Conservation (phyloP, 2,113 vertebrate genomes). For the Chloroceryle aenea region DNA sequence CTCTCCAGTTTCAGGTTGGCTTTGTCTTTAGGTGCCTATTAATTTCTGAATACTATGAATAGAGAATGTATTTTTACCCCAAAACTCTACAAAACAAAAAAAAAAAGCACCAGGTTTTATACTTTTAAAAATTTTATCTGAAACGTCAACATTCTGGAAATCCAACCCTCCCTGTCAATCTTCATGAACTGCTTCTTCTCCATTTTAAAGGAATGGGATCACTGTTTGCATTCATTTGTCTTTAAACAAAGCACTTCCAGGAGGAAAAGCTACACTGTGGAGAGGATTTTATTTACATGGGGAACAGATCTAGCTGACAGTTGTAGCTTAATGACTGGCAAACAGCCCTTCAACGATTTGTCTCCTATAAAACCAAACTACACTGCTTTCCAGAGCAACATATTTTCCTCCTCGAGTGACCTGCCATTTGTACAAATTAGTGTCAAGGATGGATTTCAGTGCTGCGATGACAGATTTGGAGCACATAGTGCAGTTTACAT, state of each 20-base stretch:
- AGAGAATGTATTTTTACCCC: not conserved
- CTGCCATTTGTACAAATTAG: slow-evolving; percentile 8
- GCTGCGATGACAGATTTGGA: slow-evolving; percentile 6
- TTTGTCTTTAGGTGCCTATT: not conserved
- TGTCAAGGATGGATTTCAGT: slow-evolving; percentile 12
- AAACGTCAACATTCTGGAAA: not conserved
- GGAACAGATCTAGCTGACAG: not conserved
- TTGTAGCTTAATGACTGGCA: not conserved
- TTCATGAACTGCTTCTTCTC: not conserved
- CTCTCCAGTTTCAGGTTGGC: not conserved
- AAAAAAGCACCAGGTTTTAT: not conserved
- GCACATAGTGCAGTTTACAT: not conserved
- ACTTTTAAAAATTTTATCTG: not conserved
- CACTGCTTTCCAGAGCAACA: not conserved
- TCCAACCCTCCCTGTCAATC: not conserved
- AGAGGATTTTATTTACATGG: not conserved
- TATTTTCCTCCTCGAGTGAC: not conserved
- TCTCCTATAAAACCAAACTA: not conserved
- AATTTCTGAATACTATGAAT: not conserved
- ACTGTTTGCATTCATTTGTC: not conserved
- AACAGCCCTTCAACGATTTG: not conserved
- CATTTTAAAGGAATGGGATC: not conserved
- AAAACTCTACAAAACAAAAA: not conserved
- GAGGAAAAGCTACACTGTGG: not conserved
- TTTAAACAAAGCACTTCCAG: not conserved